These are phyloP conservation scores for Branchellion lobata DNA, from an alignment of 2,888 invertebrate species.

Conservation along the genomic window DNA sequence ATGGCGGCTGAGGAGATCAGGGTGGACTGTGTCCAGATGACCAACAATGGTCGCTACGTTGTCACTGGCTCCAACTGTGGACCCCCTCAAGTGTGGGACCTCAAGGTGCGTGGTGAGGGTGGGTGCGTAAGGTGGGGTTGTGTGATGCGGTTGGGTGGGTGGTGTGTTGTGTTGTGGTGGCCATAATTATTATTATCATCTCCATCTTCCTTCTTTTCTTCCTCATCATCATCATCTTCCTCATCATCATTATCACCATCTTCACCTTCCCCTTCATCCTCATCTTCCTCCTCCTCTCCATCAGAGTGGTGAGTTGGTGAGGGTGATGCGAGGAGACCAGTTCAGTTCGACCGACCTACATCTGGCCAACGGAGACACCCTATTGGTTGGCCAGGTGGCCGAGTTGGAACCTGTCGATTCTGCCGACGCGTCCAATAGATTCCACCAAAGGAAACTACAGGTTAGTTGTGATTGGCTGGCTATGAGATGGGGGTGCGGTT, in stretches of 20 bases:
- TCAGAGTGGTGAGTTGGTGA: slow-evolving; percentile 61
- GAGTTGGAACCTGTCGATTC: slow-evolving; percentile 58
- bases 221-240: too few relatives aligned
- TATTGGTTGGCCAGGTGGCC: slow-evolving; percentile 61
- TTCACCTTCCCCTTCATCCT: too few relatives aligned
- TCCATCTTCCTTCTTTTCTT: too few relatives aligned
- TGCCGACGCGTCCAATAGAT: slow-evolving; percentile 56
- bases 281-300: too few relatives aligned
- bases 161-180: slow-evolving; percentile 2
- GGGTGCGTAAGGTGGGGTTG: not conserved
- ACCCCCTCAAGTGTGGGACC: slow-evolving; percentile 63
- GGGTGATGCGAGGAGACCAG: slow-evolving; percentile 61
- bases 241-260: too few relatives aligned
- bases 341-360: slow-evolving; percentile 61
- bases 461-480: slow-evolving; percentile 53
- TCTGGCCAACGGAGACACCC: slow-evolving; percentile 59
- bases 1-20: slow-evolving; percentile 59
- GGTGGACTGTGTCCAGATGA: slow-evolving; percentile 61
- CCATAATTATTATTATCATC: too few relatives aligned
- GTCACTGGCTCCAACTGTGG: slow-evolving; percentile 61
- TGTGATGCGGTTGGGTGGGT: not conserved
- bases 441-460: slow-evolving; percentile 60
- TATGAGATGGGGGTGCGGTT: too few relatives aligned
- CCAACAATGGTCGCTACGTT: slow-evolving; percentile 58
- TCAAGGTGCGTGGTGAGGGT: slow-evolving; percentile 55